A percentile compares a stretch with the other conserved stretches of the same genome.
Conservation (phyloP, 2,888 invertebrate species). For the Anagyrus pseudococci region DNA sequence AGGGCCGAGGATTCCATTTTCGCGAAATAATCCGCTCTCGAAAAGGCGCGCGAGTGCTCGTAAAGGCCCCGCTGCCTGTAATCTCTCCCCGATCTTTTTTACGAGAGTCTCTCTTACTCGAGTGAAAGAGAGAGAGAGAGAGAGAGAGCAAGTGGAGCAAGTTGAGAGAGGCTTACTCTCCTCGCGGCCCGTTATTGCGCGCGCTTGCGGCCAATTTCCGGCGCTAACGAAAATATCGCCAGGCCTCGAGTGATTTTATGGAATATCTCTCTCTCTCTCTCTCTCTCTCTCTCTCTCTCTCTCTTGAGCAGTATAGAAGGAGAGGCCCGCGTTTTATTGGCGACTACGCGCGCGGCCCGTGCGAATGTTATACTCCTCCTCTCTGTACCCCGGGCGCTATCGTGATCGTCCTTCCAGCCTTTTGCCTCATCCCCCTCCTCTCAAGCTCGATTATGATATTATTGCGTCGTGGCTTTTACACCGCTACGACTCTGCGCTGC, state of each 20-base stretch:
- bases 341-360: not conserved
- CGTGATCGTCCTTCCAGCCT: too few species aligned
- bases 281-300: too few species aligned
- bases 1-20: conserved; percentile 53
- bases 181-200: not conserved
- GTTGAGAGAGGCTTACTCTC: not conserved
- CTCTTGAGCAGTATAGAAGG: not conserved
- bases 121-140: too few species aligned
- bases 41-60: conserved; percentile 54
- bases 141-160: conserved; percentile 31
- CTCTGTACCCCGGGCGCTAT: too few species aligned
- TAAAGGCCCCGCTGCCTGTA: conserved; percentile 49
- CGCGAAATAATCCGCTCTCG: conserved; percentile 51
- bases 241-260: not conserved
- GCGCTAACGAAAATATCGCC: not conserved
- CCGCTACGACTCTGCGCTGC: too few species aligned
- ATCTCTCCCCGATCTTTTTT: conserved; percentile 50
- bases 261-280: not conserved
- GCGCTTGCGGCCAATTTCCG: conserved; percentile 6
- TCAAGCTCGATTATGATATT: too few species aligned
- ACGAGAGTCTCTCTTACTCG: too few species aligned
- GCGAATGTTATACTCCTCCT: too few species aligned
- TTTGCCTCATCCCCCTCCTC: too few species aligned
- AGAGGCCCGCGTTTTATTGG: not conserved
- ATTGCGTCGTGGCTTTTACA: too few species aligned